A percentile compares a stretch with the other conserved stretches of the same genome.
These are phyloP conservation scores for Petrocephalus schoutedeni DNA, from an alignment of 2,797 vertebrate genomes.

Conservation along the genomic window DNA sequence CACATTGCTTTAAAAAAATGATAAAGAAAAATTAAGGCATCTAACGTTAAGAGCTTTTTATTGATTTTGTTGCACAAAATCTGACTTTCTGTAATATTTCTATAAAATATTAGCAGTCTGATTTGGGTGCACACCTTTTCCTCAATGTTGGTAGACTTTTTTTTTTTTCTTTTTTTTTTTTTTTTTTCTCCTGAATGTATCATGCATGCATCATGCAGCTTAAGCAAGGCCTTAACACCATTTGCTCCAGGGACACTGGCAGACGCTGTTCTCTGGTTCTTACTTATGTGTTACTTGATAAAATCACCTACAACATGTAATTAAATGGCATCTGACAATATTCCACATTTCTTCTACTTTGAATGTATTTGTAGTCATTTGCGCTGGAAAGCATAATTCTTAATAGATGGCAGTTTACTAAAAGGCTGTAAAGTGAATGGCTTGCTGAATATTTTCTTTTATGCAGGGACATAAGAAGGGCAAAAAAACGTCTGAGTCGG, in stretches of 20 bases:
- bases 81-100: not conserved
- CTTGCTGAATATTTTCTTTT: conserved; percentile 25
- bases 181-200: not conserved
- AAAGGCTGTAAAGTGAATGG: not conserved
- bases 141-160: not conserved
- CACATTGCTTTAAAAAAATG: no score
- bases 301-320: not conserved
- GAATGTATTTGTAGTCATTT: not conserved
- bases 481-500: conserved; percentile 70
- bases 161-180: not conserved
- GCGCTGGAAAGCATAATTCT: not conserved
- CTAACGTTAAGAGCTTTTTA: not conserved
- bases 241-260: not conserved
- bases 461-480: conserved; percentile 77
- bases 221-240: not conserved
- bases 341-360: not conserved
- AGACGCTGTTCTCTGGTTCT: not conserved
- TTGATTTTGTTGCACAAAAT: not conserved
- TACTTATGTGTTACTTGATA: not conserved
- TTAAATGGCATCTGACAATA: not conserved
- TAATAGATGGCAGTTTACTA: no score
- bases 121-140: not conserved
- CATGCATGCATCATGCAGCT: not conserved
- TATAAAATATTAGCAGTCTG: not conserved
- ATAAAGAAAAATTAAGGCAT: not conserved